Conservation (phyloP, 2,797 vertebrate genomes). For the Pseudochirops cupreus region DNA sequence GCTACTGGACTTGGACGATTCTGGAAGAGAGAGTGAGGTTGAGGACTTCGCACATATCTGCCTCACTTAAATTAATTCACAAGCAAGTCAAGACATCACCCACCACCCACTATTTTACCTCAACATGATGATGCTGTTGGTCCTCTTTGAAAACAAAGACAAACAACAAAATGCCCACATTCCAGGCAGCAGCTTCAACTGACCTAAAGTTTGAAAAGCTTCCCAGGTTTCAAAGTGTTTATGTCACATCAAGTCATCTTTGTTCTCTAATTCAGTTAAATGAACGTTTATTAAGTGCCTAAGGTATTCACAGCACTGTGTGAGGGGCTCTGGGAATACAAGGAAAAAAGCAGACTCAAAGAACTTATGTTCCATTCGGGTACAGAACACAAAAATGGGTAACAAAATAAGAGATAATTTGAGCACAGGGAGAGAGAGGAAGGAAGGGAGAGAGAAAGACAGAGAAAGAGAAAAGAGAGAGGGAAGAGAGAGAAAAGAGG, state of each 20-base stretch:
- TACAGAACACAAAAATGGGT: not conserved
- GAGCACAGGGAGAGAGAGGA: not conserved
- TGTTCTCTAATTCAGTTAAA: not conserved
- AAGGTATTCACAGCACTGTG: not conserved
- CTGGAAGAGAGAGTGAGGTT: not conserved
- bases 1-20: not conserved
- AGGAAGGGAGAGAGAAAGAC: not conserved
- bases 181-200: not conserved
- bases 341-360: not conserved
- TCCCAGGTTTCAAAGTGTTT: not conserved
- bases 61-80: not conserved
- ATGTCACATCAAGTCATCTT: not conserved
- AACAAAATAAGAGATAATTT: not conserved
- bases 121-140: not conserved
- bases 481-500: no score
- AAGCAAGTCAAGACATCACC: not conserved
- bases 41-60: not conserved
- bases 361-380: not conserved
- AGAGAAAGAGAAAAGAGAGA: not conserved
- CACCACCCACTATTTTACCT: not conserved
- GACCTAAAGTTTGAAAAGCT: slow-evolving; percentile 8
- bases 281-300: not conserved
- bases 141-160: not conserved
- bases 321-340: not conserved
- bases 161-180: not conserved